These are phyloP conservation scores for Channa argus DNA, from an alignment of 2,113 vertebrate species.

Conservation along the genomic window DNA sequence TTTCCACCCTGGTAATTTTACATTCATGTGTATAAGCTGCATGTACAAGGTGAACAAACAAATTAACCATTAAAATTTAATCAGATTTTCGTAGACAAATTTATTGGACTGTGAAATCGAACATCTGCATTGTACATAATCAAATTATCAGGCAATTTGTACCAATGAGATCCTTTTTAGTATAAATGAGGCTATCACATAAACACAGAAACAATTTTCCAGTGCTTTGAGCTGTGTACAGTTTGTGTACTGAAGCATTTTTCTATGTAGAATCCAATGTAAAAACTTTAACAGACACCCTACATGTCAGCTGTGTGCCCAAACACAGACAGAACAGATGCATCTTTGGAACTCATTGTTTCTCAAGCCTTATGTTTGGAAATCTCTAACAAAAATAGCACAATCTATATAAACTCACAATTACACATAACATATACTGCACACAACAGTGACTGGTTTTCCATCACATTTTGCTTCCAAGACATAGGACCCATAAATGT, in stretches of 20 bases:
- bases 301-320: too few relatives aligned
- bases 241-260: conserved; percentile 59
- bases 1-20: not conserved
- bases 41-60: not conserved
- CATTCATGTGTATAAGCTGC: not conserved
- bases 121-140: conserved; percentile 48
- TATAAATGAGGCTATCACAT: conserved; percentile 62
- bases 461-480: not conserved
- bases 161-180: conserved; percentile 53
- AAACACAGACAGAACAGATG: not conserved
- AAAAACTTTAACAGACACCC: conserved; percentile 9
- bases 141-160: conserved; percentile 62
- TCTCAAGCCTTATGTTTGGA: not conserved
- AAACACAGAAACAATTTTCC: conserved; percentile 43
- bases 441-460: not conserved
- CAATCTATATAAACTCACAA: not conserved
- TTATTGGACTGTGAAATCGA: conserved; percentile 41
- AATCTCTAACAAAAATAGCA: not conserved
- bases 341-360: too few relatives aligned
- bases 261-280: conserved; percentile 46
- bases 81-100: conserved; percentile 39
- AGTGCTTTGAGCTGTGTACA: not conserved
- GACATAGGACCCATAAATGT: not conserved
- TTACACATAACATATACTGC: not conserved
- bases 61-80: conserved; percentile 9